A percentile compares a stretch with the other conserved stretches of the same genome.
Conservation (phyloP, 2,888 invertebrate species). For the Tetranychus piercei region DNA sequence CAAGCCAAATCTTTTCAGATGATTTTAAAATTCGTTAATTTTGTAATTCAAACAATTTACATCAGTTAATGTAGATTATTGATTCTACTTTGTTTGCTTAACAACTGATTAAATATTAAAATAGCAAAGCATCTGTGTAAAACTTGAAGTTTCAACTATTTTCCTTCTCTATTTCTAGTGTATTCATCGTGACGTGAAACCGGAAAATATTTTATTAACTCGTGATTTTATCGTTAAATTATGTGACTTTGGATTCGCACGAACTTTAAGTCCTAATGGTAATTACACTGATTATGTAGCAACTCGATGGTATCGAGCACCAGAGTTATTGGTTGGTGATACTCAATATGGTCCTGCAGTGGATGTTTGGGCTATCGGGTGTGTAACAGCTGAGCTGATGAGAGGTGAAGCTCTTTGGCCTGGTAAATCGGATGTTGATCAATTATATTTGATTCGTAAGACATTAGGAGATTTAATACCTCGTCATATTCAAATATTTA, state of each 20-base stretch:
- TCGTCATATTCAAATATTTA: slow-evolving; percentile 85
- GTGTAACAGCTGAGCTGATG: slow-evolving; percentile 54
- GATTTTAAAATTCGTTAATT: background rate
- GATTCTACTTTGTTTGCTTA: background rate
- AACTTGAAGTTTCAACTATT: background rate
- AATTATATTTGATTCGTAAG: slow-evolving; percentile 80
- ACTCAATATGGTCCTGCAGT: slow-evolving; percentile 50
- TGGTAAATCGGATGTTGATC: slow-evolving; percentile 94
- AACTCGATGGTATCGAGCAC: slow-evolving; percentile 93
- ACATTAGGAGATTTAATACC: slow-evolving; percentile 83
- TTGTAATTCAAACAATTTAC: background rate
- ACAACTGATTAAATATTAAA: background rate
- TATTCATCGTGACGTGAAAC: slow-evolving; percentile 91
- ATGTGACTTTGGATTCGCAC: slow-evolving; percentile 90
- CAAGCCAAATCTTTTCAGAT: background rate
- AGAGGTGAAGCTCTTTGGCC: slow-evolving; percentile 91
- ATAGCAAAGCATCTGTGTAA: background rate
- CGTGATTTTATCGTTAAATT: slow-evolving; percentile 81
- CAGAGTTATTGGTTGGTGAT: slow-evolving; percentile 89
- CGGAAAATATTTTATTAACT: slow-evolving; percentile 91
- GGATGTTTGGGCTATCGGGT: slow-evolving; percentile 91
- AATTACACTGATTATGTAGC: slow-evolving; percentile 99
- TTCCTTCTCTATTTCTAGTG: background rate
- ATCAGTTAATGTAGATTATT: background rate
- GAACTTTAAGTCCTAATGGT: slow-evolving; percentile 62